Evolutionary conservation across 2,797 vertebrate genomes (phyloP).

Genomic region (Apodemus agrarius): DNA sequence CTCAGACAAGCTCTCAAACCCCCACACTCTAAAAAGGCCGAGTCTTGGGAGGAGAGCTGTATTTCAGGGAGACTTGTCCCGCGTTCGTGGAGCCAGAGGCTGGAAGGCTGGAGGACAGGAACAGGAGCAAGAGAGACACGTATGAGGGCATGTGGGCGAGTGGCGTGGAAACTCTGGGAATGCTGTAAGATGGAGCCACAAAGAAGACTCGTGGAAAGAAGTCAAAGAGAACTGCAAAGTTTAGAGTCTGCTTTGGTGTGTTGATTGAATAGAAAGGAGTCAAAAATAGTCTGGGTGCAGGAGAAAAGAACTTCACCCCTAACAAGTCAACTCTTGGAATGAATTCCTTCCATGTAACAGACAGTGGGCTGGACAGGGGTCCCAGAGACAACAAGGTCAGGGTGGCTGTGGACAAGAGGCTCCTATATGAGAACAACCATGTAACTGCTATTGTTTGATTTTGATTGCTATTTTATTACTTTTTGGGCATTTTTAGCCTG

Average conservation of each 20-base stretch:
- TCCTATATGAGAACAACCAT: not conserved
- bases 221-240: not conserved
- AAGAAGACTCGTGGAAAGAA: not conserved
- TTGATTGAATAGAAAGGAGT: not conserved
- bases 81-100: not conserved
- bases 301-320: not conserved
- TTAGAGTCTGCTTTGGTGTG: not conserved
- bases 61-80: not conserved
- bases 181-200: not conserved
- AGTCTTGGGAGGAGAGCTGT: not conserved
- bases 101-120: not conserved
- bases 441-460: not conserved
- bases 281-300: not conserved
- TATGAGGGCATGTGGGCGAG: not conserved
- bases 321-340: not conserved
- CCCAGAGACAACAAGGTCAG: rapidly evolving
- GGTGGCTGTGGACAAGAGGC: not conserved
- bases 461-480: not conserved
- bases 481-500: not conserved
- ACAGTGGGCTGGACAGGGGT: not conserved
- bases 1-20: slow-evolving; percentile 11
- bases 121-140: not conserved
- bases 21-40: not conserved
- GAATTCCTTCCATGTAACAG: not conserved
- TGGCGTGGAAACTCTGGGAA: rapidly evolving